A percentile compares a stretch with the other conserved stretches of the same genome.
phyloP scores from a whole-genome alignment of 1,140 invertebrate species.

The Fopius arisanus region DNA sequence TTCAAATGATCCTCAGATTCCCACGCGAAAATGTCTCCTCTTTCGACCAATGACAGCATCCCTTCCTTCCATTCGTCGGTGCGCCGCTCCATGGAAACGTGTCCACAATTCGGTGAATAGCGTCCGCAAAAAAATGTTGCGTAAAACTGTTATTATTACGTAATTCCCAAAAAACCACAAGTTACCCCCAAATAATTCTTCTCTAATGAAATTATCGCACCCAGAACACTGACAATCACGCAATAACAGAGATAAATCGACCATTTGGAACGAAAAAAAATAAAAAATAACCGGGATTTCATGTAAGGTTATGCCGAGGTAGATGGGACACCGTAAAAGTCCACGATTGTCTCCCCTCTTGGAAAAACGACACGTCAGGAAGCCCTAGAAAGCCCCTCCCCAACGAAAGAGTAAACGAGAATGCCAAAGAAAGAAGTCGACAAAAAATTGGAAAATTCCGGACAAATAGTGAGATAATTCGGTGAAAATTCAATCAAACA shows the following conservation, averaged over 20 bases:
- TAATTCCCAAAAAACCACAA: neutral
- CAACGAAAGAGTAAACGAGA: neutral
- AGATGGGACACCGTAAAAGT: too few species aligned
- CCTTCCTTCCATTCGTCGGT: too few species aligned
- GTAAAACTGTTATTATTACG: constrained; percentile 3
- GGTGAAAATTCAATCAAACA: neutral
- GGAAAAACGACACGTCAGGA: neutral
- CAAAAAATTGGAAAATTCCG: neutral
- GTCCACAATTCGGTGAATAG: neutral
- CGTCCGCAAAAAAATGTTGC: neutral
- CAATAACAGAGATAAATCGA: neutral
- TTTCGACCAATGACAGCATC: too few species aligned
- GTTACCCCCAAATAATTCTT: neutral
- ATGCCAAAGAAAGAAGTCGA: neutral
- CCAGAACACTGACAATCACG: neutral
- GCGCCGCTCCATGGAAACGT: neutral
- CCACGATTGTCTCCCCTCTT: neutral
- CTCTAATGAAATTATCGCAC: neutral
- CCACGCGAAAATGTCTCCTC: too few species aligned
- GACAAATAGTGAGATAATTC: neutral
- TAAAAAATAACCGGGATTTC: neutral
- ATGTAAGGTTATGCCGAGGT: too few species aligned
- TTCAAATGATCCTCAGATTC: too few species aligned
- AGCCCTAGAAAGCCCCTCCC: neutral
- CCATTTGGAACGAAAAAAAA: neutral